Conservation (phyloP, 2,797 vertebrate genomes). For the Fratercula arctica region DNA sequence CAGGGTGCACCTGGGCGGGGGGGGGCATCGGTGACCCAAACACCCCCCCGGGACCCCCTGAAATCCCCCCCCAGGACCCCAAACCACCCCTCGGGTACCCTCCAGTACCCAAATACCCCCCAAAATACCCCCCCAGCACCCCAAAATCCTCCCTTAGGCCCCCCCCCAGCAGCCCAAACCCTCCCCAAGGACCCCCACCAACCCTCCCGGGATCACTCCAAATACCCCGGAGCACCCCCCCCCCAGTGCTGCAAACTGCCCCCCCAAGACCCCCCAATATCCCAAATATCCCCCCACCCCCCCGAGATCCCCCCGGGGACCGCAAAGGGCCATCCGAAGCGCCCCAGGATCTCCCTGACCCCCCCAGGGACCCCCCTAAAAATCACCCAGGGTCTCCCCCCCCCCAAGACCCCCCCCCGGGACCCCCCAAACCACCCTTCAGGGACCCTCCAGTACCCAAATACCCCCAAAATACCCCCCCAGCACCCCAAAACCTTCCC, state of each 20-base stretch:
- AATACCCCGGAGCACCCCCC: neutral
- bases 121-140: neutral
- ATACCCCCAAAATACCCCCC: too few species aligned
- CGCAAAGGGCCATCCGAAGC: neutral
- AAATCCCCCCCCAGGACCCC: neutral
- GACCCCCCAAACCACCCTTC: too few species aligned
- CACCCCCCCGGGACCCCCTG: too few species aligned
- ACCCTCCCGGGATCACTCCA: neutral
- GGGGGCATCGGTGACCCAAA: neutral
- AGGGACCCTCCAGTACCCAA: too few species aligned
- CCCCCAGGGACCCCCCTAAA: neutral
- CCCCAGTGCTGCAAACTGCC: neutral
- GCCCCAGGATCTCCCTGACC: neutral
- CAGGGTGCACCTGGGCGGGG: slow-evolving; percentile 71
- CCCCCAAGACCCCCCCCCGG: too few species aligned
- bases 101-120: too few species aligned
- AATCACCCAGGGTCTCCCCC: neutral
- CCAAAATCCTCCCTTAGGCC: neutral
- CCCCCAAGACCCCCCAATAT: neutral
- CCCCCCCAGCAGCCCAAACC: neutral
- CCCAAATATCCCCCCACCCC: neutral
- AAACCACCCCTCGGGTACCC: neutral
- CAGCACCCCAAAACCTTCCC: too few species aligned
- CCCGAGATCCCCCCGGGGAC: neutral
- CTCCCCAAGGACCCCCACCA: too few species aligned